Percentiles rank a stretch among this genome's conserved stretches.
Conservation (phyloP, 2,113 vertebrate species). For the Corythoichthys intestinalis region DNA sequence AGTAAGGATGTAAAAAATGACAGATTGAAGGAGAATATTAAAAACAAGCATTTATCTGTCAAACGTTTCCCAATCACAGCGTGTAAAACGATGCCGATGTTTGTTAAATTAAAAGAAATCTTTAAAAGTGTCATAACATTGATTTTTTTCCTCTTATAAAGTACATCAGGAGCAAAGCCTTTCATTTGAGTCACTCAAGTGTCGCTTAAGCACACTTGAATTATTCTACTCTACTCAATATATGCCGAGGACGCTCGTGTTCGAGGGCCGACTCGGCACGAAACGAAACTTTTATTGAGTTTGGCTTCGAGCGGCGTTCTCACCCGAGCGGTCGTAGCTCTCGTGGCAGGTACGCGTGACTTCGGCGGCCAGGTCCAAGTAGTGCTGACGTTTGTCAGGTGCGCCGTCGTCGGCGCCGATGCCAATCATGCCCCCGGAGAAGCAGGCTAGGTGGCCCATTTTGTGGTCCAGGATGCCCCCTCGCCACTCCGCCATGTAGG, state of each 20-base stretch:
- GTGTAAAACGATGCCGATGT: not conserved
- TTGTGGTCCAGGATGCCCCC: conserved; percentile 95
- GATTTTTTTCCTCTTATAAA: not conserved
- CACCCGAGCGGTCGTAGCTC: conserved; percentile 91
- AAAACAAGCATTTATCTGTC: not conserved
- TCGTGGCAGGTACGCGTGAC: conserved; percentile 96
- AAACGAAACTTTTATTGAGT: not conserved
- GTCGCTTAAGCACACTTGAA: not conserved
- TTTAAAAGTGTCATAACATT: not conserved
- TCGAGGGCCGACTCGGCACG: not conserved
- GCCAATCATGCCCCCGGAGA: conserved; percentile 94
- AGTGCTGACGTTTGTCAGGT: conserved; percentile 80
- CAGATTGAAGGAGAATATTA: not conserved
- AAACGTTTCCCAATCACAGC: not conserved
- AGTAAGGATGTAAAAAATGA: not conserved
- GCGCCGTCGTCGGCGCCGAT: conserved; percentile 84
- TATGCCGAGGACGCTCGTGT: not conserved
- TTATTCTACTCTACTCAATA: not conserved
- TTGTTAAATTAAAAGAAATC: not conserved
- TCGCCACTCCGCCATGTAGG: conserved; percentile 96
- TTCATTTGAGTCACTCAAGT: not conserved
- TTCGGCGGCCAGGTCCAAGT: conserved; percentile 88
- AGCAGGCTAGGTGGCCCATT: conserved; percentile 98
- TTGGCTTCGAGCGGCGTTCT: conserved; percentile 10
- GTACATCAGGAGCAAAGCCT: not conserved